Evolutionary conservation across 2,888 invertebrate genomes (phyloP), one percentile per base, ranked within the genome.

Genomic region (Epinotia ramella): DNA sequence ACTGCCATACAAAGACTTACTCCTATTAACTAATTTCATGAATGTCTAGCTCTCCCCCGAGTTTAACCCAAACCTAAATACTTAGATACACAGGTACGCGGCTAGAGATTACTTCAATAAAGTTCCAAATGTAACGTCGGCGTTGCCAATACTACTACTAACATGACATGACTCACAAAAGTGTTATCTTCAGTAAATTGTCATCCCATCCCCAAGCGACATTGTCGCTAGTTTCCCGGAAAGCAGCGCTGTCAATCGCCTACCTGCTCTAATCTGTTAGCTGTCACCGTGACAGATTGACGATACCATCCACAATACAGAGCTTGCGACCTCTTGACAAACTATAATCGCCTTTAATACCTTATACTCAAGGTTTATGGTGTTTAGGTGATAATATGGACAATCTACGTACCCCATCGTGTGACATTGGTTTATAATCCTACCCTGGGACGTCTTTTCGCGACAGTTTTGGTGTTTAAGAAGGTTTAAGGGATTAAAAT

Each of bases 391-490:
- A 33, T 46, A 64, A 44, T 20, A 18, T 60, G 46, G 20, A 33
- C 13, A 20, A 56, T 62, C 18, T 62, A 46, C 28, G n/a, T 53
- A 49, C 11, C 64, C 73, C 60, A 63, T 65, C 46, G 66, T 46
- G 59, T 63, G 68, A 73, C 73, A 68, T 53, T 56, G 64, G 53
- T 70, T 75, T 60, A 49, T 65, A 71, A 75, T 60, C 65, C 65
- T 60, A 60, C 73, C 60, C 70, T 73, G 62, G 70, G 16, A 13
- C 53, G 67, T 46, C 75, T 66, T 75, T 75, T 75, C 53, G 70
- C 65, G 75, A 75, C 70, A 75, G 75, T 71, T 74, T 70, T 60
- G 62, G 70, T 75, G 64, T 70, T 75, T 60, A 66, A 66, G 66
- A 33, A 49, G 66, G 53, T 53, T 66, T 66, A 71, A 12, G 44